These are phyloP conservation scores for Panzeria rudis DNA, from an alignment of 2,888 invertebrate genomes.

Conservation along the genomic window DNA sequence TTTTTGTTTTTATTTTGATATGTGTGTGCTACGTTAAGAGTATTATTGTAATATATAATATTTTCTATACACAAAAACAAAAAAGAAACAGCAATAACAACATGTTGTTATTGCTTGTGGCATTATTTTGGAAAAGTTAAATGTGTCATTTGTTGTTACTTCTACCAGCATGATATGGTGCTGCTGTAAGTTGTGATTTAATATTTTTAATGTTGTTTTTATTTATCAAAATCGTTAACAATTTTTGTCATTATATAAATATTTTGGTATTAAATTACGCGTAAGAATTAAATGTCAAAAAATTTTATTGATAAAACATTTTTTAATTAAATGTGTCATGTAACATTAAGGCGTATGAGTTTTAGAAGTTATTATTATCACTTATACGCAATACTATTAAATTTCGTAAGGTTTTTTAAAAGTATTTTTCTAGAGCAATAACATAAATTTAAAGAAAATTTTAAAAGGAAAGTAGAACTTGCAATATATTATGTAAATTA, in stretches of 20 bases:
- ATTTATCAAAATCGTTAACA: not conserved
- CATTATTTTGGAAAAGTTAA: constrained; percentile 31
- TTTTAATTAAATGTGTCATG: constrained; percentile 29
- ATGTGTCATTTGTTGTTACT: constrained; percentile 39
- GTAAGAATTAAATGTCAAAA: constrained; percentile 14
- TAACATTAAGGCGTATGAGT: constrained; percentile 4
- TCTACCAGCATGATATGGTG: not conserved
- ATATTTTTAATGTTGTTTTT: constrained; percentile 27
- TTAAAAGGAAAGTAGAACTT: too few species aligned
- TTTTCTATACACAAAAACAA: not conserved
- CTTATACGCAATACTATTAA: not conserved
- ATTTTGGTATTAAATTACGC: constrained; percentile 34
- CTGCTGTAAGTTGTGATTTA: constrained; percentile 8
- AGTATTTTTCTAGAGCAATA: too few species aligned
- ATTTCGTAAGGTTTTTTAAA: not conserved
- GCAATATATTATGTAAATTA: not conserved
- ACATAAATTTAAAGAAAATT: too few species aligned
- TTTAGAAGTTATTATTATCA: not conserved
- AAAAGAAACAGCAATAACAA: constrained; percentile 10
- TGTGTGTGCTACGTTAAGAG: not conserved
- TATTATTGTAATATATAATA: constrained; percentile 32
- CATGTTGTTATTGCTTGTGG: constrained; percentile 25
- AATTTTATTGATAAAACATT: not conserved
- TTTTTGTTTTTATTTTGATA: not conserved
- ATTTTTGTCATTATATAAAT: constrained; percentile 8